Percentiles rank a stretch among this genome's conserved stretches.
phyloP scores from a whole-genome alignment of 2,113 vertebrate species.

The Pomatostomus ruficeps region DNA sequence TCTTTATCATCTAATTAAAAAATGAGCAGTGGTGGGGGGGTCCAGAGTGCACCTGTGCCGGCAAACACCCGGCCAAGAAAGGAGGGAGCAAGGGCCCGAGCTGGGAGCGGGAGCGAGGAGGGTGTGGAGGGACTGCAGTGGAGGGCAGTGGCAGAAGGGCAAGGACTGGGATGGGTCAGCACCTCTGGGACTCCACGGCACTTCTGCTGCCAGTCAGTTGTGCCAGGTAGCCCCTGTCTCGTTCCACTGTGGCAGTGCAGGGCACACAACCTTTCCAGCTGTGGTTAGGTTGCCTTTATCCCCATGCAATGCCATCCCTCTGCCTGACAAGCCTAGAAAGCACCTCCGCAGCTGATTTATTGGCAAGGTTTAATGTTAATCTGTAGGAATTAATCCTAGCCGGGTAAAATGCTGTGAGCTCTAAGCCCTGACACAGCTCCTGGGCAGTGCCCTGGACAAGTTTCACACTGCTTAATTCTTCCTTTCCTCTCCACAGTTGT shows the following conservation, averaged over 20 bases:
- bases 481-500: neutral
- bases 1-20: constrained; percentile 65
- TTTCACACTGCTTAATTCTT: neutral
- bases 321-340: neutral
- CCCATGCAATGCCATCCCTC: neutral
- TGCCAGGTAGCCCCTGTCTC: neutral
- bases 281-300: neutral
- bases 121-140: neutral
- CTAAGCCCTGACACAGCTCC: neutral
- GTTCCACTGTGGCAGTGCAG: rapidly evolving
- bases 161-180: neutral
- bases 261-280: neutral
- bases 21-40: neutral
- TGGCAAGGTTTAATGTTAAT: neutral
- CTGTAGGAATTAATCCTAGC: neutral
- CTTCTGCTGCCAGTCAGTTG: rapidly evolving
- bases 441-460: neutral
- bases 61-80: neutral
- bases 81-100: neutral
- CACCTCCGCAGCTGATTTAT: rapidly evolving
- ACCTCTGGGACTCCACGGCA: rapidly evolving
- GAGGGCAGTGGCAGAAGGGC: neutral
- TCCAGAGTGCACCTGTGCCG: neutral
- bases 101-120: rapidly evolving
- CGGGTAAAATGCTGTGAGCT: neutral